Conservation (phyloP, 1,140 invertebrate genomes). For the Rhynchophorus ferrugineus region DNA sequence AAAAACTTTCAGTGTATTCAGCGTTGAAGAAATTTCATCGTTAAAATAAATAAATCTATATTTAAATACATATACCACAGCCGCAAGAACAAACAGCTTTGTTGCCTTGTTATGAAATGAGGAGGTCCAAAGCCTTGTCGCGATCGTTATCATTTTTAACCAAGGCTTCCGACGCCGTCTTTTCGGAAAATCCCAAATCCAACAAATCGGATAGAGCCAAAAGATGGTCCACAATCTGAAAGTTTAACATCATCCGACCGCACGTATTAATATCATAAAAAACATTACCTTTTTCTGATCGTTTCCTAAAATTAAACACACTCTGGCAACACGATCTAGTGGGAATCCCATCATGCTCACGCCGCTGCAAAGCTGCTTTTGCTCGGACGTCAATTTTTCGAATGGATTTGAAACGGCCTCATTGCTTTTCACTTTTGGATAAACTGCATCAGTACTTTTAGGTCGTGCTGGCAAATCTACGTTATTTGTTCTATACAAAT, state of each 20-base stretch:
- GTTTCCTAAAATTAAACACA: slow-evolving; percentile 62
- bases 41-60: neutral
- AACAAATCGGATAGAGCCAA: slow-evolving; percentile 61
- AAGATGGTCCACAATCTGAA: slow-evolving; percentile 64
- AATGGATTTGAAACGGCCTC: slow-evolving; percentile 42
- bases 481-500: slow-evolving; percentile 13
- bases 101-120: slow-evolving; percentile 57
- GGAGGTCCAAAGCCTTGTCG: slow-evolving; percentile 77
- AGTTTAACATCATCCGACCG: slow-evolving; percentile 28
- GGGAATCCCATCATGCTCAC: slow-evolving; percentile 81
- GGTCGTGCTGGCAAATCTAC: slow-evolving; percentile 13
- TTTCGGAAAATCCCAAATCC: slow-evolving; percentile 76
- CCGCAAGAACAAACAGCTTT: slow-evolving; percentile 17
- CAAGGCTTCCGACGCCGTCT: slow-evolving; percentile 64
- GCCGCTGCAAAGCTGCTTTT: slow-evolving; percentile 59
- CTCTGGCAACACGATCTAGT: slow-evolving; percentile 63
- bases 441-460: slow-evolving; percentile 24
- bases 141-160: slow-evolving; percentile 70
- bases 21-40: too few relatives aligned
- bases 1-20: too few relatives aligned
- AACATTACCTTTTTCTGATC: slow-evolving; percentile 78
- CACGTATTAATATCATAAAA: neutral
- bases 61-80: slow-evolving; percentile 22
- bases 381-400: slow-evolving; percentile 47
- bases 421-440: slow-evolving; percentile 24